Evolutionary conservation across 2,888 invertebrate genomes (phyloP).

Genomic region (Drosophila melanocephala): DNA sequence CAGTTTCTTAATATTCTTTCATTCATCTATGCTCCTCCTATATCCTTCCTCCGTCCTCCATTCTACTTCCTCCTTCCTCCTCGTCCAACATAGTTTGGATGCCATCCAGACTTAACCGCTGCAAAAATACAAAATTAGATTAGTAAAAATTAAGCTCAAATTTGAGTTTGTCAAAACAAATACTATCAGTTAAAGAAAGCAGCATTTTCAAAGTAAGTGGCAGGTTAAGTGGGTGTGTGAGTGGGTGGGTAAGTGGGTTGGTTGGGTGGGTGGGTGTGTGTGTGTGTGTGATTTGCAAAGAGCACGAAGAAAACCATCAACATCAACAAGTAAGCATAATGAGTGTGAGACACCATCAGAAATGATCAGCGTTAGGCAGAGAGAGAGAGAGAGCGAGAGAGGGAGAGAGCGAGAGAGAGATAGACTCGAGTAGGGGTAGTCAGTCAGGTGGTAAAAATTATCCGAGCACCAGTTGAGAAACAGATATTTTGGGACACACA

Average conservation of each 20-base stretch:
- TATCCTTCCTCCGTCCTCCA: background rate
- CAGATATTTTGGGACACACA: slow-evolving; percentile 14
- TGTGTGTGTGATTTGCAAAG: background rate
- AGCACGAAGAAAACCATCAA: slow-evolving; percentile 18
- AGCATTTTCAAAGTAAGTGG: background rate
- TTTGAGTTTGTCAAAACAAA: background rate
- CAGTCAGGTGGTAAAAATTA: slow-evolving; percentile 4
- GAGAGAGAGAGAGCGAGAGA: slow-evolving; percentile 11
- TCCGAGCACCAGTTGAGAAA: slow-evolving; percentile 28
- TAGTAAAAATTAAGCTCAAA: background rate
- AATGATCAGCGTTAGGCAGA: slow-evolving; percentile 9
- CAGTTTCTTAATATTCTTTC: background rate
- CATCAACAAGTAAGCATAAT: slow-evolving; percentile 19
- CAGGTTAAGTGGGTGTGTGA: background rate
- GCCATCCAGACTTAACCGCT: slow-evolving; percentile 53
- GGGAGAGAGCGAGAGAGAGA: background rate
- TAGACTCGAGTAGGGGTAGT: slow-evolving; percentile 3
- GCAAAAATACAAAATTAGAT: slow-evolving; percentile 25
- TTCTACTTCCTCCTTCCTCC: background rate
- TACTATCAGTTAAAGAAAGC: background rate
- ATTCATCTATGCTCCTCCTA: background rate
- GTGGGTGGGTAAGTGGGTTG: background rate
- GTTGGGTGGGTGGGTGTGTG: background rate
- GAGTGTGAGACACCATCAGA: slow-evolving; percentile 5
- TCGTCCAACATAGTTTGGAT: slow-evolving; percentile 9